Conservation (phyloP, 2,797 vertebrate species). For the Hypotaenidia okinawae region DNA sequence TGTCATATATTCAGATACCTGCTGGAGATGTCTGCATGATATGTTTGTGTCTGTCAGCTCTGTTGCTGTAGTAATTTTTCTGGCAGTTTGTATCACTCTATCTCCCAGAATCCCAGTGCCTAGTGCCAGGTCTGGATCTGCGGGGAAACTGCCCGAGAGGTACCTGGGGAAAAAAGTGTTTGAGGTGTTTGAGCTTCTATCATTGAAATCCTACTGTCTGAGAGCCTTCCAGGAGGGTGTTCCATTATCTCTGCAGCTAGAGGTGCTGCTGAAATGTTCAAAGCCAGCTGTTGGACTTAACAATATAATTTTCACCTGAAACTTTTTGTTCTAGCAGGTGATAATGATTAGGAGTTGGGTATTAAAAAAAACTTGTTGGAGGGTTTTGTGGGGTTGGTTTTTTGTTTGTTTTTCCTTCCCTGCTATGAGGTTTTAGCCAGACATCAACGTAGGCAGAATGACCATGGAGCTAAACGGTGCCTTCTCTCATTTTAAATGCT, state of each 20-base stretch:
- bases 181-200: background rate
- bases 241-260: conserved; percentile 51
- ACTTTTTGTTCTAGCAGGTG: conserved; percentile 56
- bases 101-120: background rate
- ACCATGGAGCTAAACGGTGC: background rate
- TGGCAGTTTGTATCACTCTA: background rate
- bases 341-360: conserved; percentile 42
- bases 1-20: background rate
- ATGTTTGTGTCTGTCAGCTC: background rate
- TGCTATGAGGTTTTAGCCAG: background rate
- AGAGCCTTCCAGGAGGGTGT: background rate
- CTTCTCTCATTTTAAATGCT: background rate
- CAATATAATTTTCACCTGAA: conserved; percentile 66
- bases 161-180: background rate
- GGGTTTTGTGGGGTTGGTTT: too few species aligned
- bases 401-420: background rate
- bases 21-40: background rate
- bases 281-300: conserved; percentile 54
- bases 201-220: background rate
- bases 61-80: background rate
- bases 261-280: conserved; percentile 34
- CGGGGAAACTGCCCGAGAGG: background rate
- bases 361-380: background rate
- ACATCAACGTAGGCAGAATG: background rate
- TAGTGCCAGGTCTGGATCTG: background rate